phyloP scores from a whole-genome alignment of 2,888 invertebrate genomes.

The Luffia ferchaultella region DNA sequence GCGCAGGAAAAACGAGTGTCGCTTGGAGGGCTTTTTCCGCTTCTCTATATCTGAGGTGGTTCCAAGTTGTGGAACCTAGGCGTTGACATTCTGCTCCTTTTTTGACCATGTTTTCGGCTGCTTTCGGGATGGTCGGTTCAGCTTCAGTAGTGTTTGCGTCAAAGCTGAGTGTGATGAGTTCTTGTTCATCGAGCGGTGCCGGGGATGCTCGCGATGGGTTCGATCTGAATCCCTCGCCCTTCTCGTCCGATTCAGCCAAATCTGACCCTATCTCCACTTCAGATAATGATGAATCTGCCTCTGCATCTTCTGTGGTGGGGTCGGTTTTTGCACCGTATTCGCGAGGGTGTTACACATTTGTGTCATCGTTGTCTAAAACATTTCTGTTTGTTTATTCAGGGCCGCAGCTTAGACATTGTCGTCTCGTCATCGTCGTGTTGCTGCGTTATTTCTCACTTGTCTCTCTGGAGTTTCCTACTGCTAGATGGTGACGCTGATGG shows the following conservation, averaged over 20 bases:
- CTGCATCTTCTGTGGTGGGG: no score
- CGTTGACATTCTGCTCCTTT: constrained; percentile 4
- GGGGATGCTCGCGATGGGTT: neutral
- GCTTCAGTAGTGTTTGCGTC: constrained; percentile 1
- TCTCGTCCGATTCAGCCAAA: neutral
- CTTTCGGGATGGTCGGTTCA: constrained; percentile 3
- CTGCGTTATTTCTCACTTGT: no score
- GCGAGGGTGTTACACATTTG: neutral
- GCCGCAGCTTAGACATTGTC: constrained; percentile 5
- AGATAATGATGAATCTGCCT: neutral
- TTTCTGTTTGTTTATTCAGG: constrained; percentile 1
- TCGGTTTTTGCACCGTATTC: neutral
- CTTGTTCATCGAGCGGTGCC: no score
- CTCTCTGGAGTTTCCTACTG: no score
- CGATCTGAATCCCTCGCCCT: neutral
- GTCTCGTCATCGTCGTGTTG: no score
- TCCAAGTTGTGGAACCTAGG: neutral
- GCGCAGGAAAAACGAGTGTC: constrained; percentile 2
- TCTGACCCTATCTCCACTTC: neutral
- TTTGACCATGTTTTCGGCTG: neutral
- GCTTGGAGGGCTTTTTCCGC: constrained; percentile 5
- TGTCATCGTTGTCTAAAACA: neutral
- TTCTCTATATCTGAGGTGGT: constrained; percentile 3
- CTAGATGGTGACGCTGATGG: no score
- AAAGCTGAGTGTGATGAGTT: no score